Evolutionary conservation across 2,888 invertebrate genomes (phyloP), one percentile per base, ranked within the genome.

Genomic region (Leucania comma): DNA sequence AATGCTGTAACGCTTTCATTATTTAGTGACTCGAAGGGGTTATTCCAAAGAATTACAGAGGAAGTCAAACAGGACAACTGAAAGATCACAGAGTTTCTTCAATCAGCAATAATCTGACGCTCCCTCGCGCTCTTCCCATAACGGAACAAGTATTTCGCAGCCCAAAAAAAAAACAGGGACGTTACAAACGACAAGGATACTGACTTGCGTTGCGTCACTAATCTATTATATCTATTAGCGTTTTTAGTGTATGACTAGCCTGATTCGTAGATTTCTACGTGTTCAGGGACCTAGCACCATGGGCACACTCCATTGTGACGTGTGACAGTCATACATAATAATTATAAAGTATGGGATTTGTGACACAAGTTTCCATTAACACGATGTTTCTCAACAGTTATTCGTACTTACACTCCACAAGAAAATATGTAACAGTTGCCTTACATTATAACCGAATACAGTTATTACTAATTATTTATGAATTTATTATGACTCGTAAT

Each of bases 401-500:
- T 75, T 67, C 74, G 68, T 70, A 78, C 26, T 32, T 64, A 62
- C 29, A 64, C 5, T 58, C 63, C 48, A 53, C 64, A 58, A 46
- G 2, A 72, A 70, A 50, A 29, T 51, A 67, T 70, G 51, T 76
- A 82, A 75, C 46, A 72, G 73, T 70, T 73, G 71, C 61, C 81
- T 81, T 79, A 77, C 35, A 64, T 70, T 46, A 71, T 68, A 84
- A 83, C 75, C 57, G 64, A 84, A 83, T 76, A 84, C 78, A 83
- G 20, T 79, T 69, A 64, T 20, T 77, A 76, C 61, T 85, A 78
- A 83, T 67, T 82, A 83, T 75, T 76, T 42, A 76, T 80, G 76
- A 83, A 61, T 76, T 80, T 77, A 74, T 75, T 68, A 80, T 75
- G 74, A 82, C 26, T 72, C 61, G 46, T 81, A 67, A 80, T 75